Evolutionary conservation across 2,888 invertebrate species (phyloP).

Genomic region (Hofmannophila pseudospretella): DNA sequence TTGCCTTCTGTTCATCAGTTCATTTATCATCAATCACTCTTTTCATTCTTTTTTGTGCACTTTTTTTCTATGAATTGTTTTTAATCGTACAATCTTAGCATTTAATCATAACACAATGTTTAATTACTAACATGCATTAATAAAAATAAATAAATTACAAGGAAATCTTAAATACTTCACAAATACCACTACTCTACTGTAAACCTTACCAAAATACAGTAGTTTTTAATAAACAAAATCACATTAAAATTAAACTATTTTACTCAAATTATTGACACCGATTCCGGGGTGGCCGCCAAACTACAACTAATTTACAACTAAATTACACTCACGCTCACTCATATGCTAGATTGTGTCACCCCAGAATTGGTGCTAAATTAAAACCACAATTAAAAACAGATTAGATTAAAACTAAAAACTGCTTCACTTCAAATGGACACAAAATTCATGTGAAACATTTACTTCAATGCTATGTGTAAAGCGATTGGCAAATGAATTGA

Average conservation of each 20-base stretch:
- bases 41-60: constrained; percentile 5
- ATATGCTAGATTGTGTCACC: too few relatives aligned
- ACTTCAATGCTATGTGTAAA: constrained; percentile 6
- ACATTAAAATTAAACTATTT: not conserved
- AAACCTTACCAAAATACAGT: constrained; percentile 22
- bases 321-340: too few relatives aligned
- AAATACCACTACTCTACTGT: constrained; percentile 11
- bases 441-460: constrained; percentile 1
- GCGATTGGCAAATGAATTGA: too few relatives aligned
- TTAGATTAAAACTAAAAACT: not conserved
- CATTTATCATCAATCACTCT: not conserved
- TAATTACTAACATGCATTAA: too few relatives aligned
- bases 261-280: not conserved
- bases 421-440: not conserved
- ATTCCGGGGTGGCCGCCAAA: too few relatives aligned
- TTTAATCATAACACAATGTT: too few relatives aligned
- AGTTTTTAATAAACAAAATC: not conserved
- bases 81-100: not conserved
- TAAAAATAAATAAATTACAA: too few relatives aligned
- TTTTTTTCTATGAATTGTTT: not conserved
- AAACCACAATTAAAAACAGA: too few relatives aligned
- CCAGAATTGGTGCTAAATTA: too few relatives aligned
- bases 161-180: too few relatives aligned
- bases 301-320: too few relatives aligned
- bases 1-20: constrained; percentile 5